These are phyloP conservation scores for Tachuris rubrigastra DNA, from an alignment of 2,113 vertebrate species.

Conservation along the genomic window DNA sequence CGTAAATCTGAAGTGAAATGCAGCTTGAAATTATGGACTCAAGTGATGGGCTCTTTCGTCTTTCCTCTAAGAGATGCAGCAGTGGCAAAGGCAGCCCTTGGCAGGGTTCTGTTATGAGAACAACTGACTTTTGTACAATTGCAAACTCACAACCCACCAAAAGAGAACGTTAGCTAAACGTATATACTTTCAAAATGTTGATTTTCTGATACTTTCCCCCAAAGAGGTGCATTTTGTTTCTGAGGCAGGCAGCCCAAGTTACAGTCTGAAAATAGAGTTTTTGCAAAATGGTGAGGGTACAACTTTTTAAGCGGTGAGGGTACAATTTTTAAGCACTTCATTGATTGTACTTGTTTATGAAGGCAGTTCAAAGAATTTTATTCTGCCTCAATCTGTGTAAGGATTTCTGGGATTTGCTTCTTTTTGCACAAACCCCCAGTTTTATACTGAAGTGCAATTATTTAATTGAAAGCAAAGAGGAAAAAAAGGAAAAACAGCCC, in stretches of 20 bases:
- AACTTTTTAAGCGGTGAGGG: neutral
- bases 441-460: neutral
- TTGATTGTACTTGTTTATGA: fast-evolving
- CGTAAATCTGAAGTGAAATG: fast-evolving
- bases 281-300: neutral
- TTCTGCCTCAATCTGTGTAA: neutral
- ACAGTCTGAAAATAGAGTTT: neutral
- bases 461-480: neutral
- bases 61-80: neutral
- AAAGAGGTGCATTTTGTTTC: neutral
- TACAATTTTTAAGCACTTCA: neutral
- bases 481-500: neutral
- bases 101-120: neutral
- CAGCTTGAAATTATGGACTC: neutral
- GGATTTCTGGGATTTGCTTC: neutral
- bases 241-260: neutral
- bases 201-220: neutral
- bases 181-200: neutral
- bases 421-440: neutral
- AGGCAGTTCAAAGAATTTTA: neutral
- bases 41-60: fast-evolving
- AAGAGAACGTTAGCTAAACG: neutral
- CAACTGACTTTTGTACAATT: fast-evolving
- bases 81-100: neutral
- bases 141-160: neutral